These are phyloP conservation scores for Drosophila parthenogenetica DNA, from an alignment of 2,888 invertebrate species.

Conservation along the genomic window DNA sequence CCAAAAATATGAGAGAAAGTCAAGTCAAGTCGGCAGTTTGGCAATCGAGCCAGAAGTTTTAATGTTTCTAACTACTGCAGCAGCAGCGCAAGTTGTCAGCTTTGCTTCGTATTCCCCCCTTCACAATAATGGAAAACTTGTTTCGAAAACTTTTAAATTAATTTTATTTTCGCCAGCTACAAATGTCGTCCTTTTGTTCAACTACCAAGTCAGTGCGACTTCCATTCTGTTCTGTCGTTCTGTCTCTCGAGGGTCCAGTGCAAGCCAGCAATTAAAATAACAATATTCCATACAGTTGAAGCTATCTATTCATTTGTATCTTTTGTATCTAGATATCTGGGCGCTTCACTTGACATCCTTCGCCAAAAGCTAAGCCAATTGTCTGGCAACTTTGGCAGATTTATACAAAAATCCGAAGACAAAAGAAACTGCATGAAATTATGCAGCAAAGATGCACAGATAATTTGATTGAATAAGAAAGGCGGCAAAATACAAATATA, in stretches of 20 bases:
- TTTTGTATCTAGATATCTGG: conserved; percentile 18
- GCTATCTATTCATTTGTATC: conserved; percentile 35
- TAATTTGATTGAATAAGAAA: conserved; percentile 41
- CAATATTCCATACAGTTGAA: conserved; percentile 70
- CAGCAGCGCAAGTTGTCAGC: conserved; percentile 57
- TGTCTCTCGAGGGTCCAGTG: conserved; percentile 52
- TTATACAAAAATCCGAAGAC: conserved; percentile 16
- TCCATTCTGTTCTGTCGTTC: background rate
- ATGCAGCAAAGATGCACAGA: conserved; percentile 55
- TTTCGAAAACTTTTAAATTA: conserved; percentile 78
- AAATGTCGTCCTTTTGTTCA: conserved; percentile 57
- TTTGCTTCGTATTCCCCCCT: conserved; percentile 36
- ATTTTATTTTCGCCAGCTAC: conserved; percentile 72
- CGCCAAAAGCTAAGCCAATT: conserved; percentile 43
- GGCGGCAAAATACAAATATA: conserved; percentile 11
- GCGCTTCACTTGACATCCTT: conserved; percentile 44
- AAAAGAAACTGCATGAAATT: conserved; percentile 31
- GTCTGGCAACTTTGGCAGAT: conserved; percentile 31
- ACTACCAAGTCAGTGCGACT: conserved; percentile 1
- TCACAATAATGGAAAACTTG: conserved; percentile 75
- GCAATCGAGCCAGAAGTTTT: conserved; percentile 60
- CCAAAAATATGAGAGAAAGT: conserved; percentile 49
- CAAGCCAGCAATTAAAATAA: conserved; percentile 72
- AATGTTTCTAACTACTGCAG: conserved; percentile 73
- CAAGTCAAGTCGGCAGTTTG: conserved; percentile 18